Evolutionary conservation across 2,113 vertebrate genomes (phyloP).

Genomic region (Genyomyrus donnyi): DNA sequence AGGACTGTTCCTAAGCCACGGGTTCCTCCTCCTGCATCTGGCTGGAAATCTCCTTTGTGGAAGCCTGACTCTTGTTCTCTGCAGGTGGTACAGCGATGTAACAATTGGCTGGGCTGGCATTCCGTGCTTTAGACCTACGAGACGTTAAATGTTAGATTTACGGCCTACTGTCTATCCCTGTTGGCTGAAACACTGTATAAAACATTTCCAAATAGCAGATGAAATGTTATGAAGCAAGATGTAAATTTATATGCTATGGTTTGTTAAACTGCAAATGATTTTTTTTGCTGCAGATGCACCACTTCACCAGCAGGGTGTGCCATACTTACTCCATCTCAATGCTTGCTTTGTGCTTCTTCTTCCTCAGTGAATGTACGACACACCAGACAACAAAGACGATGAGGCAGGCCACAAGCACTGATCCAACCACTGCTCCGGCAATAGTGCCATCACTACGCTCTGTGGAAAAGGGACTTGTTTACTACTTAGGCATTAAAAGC

Average conservation of each 20-base stretch:
- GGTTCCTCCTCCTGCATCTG: background rate
- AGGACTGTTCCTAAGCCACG: background rate
- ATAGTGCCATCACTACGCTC: constrained; percentile 37
- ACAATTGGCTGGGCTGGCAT: background rate
- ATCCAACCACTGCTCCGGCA: constrained; percentile 46
- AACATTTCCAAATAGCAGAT: background rate
- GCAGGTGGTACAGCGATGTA: background rate
- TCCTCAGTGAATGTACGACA: constrained; percentile 45
- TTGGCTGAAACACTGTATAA: background rate
- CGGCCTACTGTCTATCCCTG: background rate
- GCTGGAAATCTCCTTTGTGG: background rate
- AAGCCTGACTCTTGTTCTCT: background rate
- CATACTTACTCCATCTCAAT: constrained; percentile 45
- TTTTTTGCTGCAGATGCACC: background rate
- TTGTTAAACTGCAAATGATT: background rate
- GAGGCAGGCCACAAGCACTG: constrained; percentile 38
- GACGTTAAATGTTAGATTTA: background rate
- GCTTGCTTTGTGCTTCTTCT: constrained; percentile 31
- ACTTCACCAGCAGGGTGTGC: background rate
- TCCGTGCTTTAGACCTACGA: background rate
- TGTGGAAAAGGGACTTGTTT: constrained; percentile 14
- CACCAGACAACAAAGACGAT: constrained; percentile 47
- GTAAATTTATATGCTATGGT: background rate
- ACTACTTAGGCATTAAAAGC: background rate
- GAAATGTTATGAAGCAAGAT: background rate